These are phyloP conservation scores for human DNA, from an alignment of 2,113 vertebrate genomes.

Conservation along the genomic window DNA sequence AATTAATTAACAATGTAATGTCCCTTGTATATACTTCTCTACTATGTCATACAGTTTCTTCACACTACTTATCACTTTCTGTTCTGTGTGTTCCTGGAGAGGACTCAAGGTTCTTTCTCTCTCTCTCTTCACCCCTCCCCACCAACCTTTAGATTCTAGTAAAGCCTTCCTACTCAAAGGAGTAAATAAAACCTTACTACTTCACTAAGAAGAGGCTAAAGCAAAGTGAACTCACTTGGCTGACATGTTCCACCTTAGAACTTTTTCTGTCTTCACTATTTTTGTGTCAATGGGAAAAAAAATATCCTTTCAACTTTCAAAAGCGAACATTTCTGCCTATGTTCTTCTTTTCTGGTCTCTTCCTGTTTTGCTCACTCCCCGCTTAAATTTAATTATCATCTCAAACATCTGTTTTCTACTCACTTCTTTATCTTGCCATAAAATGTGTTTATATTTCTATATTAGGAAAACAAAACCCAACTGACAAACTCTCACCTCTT, in stretches of 20 bases:
- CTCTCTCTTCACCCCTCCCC: background rate
- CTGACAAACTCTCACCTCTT: background rate
- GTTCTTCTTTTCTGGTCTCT: background rate
- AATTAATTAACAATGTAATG: background rate
- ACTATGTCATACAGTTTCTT: background rate
- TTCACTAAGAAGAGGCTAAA: background rate
- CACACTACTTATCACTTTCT: background rate
- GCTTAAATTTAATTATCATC: background rate
- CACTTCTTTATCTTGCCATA: background rate
- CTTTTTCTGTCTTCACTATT: background rate
- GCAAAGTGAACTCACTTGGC: background rate
- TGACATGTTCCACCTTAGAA: background rate
- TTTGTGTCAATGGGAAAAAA: background rate
- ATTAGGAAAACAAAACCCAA: background rate
- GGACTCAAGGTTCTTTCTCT: background rate
- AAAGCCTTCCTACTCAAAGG: background rate
- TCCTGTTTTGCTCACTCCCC: rapidly evolving
- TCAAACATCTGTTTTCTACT: background rate
- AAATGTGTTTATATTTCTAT: background rate
- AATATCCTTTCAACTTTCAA: background rate
- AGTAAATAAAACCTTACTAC: background rate
- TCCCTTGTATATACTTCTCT: background rate
- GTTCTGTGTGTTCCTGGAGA: background rate
- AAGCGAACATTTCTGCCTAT: background rate
- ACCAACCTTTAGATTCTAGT: background rate